phyloP scores from a whole-genome alignment of 2,797 vertebrate genomes.

The Gobionotothen gibberifrons region DNA sequence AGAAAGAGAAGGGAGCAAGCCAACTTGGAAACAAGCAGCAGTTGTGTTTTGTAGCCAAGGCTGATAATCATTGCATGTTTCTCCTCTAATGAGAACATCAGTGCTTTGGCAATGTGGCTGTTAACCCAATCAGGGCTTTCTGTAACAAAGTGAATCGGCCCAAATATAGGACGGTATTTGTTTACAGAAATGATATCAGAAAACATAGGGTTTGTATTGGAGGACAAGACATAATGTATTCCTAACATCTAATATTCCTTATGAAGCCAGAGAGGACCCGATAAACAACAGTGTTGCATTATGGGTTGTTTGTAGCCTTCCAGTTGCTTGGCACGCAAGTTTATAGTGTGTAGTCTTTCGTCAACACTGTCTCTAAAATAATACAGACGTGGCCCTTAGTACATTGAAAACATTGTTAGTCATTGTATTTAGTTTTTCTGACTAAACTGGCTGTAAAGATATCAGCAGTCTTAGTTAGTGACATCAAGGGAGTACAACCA shows the following conservation, averaged over 20 bases:
- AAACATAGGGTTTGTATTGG: background rate
- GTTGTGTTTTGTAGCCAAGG: background rate
- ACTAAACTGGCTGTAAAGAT: background rate
- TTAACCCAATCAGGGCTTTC: background rate
- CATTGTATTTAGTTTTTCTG: background rate
- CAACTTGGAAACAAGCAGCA: background rate
- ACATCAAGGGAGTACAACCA: background rate
- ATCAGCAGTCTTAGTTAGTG: background rate
- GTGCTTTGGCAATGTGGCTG: background rate
- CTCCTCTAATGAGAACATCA: conserved; percentile 8
- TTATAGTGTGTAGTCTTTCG: background rate
- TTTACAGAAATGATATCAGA: background rate
- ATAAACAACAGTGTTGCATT: background rate
- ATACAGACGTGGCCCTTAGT: too few species aligned
- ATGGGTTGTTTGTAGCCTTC: background rate
- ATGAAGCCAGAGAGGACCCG: background rate
- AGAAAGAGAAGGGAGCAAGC: background rate
- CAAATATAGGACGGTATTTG: background rate
- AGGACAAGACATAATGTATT: background rate
- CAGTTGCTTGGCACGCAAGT: background rate
- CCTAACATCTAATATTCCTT: background rate
- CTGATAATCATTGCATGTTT: background rate
- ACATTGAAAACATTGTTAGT: background rate
- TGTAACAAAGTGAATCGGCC: background rate
- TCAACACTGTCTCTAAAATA: background rate